These are phyloP conservation scores for Drosophila santomea DNA, from an alignment of 1,140 invertebrate genomes.

Conservation along the genomic window DNA sequence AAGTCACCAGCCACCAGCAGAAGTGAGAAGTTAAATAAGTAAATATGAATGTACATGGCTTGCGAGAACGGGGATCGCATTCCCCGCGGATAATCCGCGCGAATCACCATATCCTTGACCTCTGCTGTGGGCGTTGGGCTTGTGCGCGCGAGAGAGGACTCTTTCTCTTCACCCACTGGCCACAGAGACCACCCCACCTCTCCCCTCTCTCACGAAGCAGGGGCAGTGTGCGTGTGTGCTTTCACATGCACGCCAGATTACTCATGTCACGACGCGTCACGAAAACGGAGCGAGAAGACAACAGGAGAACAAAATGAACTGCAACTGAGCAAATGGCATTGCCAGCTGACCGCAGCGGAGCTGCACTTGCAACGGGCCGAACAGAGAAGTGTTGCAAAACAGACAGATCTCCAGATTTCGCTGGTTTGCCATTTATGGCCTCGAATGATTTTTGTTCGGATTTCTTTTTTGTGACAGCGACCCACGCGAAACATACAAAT, in stretches of 20 bases:
- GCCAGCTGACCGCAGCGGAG: constrained; percentile 52
- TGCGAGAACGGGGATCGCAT: no score
- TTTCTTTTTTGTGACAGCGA: constrained; percentile 39
- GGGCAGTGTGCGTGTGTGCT: constrained; percentile 31
- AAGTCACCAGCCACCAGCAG: background rate
- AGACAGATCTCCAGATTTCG: constrained; percentile 23
- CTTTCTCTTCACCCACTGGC: background rate
- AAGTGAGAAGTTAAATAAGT: background rate
- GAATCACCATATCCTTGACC: no score
- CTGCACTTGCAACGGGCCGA: constrained; percentile 28
- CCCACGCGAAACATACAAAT: constrained; percentile 58
- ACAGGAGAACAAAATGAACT: constrained; percentile 5
- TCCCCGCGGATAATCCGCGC: no score
- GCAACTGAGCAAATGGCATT: constrained; percentile 36
- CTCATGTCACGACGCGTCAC: constrained; percentile 53
- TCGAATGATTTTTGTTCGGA: constrained; percentile 28
- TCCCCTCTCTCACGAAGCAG: background rate
- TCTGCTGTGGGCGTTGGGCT: background rate
- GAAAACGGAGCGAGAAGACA: constrained; percentile 20
- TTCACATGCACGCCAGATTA: constrained; percentile 60
- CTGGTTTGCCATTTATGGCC: constrained; percentile 59
- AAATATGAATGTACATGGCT: no score
- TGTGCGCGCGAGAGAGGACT: constrained; percentile 5
- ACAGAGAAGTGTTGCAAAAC: constrained; percentile 20
- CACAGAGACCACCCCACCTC: no score